Evolutionary conservation across 2,888 invertebrate genomes (phyloP).

Genomic region (Salticus scenicus): DNA sequence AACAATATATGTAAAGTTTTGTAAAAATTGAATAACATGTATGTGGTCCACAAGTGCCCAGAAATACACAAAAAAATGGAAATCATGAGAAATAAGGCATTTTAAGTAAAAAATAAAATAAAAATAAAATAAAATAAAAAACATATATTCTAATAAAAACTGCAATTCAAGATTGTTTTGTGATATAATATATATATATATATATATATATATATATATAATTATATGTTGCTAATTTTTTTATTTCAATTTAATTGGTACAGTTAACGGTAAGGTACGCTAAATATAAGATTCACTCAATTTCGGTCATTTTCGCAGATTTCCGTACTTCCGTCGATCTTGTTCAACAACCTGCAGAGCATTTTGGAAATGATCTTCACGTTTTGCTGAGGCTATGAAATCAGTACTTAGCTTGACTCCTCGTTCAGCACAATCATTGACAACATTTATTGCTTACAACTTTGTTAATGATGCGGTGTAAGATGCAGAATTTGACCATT

Average conservation of each 20-base stretch:
- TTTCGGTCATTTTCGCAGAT: neutral
- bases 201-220: no score
- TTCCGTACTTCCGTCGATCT: neutral
- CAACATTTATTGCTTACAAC: constrained; percentile 10
- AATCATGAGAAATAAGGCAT: neutral
- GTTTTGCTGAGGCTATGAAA: neutral
- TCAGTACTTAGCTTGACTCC: constrained; percentile 6
- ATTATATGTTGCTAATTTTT: neutral
- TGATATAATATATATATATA: neutral
- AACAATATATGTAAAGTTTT: neutral
- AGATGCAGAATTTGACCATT: neutral
- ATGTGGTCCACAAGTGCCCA: neutral
- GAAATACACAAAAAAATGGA: neutral
- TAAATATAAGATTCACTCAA: neutral
- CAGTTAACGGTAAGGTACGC: no score
- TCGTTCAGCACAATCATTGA: constrained; percentile 1
- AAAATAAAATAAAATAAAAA: no score
- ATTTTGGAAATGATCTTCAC: constrained; percentile 7
- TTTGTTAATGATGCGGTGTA: constrained; percentile 12
- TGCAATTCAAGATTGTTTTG: no score
- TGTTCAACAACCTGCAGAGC: constrained; percentile 8
- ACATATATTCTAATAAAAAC: no score
- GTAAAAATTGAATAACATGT: neutral
- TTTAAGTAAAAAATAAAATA: no score
- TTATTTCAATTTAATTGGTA: neutral